Conservation (phyloP, 2,888 invertebrate species). For the Rhagonycha fulva region DNA sequence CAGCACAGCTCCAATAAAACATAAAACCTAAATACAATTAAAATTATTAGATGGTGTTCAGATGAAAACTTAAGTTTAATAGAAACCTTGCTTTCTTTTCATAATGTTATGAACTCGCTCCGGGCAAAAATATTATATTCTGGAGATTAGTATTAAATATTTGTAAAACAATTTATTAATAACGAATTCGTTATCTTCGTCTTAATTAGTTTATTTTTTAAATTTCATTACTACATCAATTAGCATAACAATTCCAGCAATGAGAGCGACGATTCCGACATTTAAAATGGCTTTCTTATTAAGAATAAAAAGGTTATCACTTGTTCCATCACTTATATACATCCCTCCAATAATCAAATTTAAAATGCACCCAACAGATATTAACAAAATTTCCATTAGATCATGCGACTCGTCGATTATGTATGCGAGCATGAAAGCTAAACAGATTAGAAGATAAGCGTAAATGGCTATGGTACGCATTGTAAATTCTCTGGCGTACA, state of each 20-base stretch:
- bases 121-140: not conserved
- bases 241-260: not conserved
- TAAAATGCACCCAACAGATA: slow-evolving; percentile 20
- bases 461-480: slow-evolving; percentile 7
- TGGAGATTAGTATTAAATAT: not conserved
- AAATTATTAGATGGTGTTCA: not conserved
- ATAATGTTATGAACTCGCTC: not conserved
- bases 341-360: slow-evolving; percentile 13
- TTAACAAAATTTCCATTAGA: slow-evolving; percentile 22
- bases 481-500: not conserved
- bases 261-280: not conserved
- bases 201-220: not conserved
- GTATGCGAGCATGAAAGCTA: slow-evolving; percentile 22
- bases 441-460: slow-evolving; percentile 22
- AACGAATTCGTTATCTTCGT: not conserved
- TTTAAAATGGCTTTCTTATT: not conserved
- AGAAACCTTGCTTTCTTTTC: not conserved
- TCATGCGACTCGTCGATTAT: slow-evolving; percentile 23
- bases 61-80: not conserved
- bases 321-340: no score
- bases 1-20: not conserved
- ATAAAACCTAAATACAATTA: not conserved
- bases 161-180: not conserved
- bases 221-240: not conserved
- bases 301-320: not conserved